A percentile compares a stretch with the other conserved stretches of the same genome.
These are phyloP conservation scores for Heterohyrax brucei DNA, from an alignment of 2,797 vertebrate genomes.

Conservation along the genomic window DNA sequence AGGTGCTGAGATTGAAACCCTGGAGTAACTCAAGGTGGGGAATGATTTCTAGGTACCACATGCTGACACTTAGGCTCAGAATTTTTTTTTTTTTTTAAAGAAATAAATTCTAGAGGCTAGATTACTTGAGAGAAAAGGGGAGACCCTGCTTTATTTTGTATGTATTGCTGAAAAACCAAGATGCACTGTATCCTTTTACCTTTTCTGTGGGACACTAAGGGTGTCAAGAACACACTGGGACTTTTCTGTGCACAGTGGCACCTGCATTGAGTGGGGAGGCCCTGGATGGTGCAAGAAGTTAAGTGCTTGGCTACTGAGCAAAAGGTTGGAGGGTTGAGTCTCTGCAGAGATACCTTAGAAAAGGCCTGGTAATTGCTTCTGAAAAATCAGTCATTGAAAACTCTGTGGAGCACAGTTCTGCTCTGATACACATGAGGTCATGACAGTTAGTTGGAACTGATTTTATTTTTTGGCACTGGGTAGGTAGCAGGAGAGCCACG, in stretches of 20 bases:
- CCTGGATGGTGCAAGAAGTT: background rate
- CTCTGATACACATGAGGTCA: background rate
- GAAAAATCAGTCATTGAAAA: background rate
- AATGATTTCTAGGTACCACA: slow-evolving; percentile 32
- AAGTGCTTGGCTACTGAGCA: background rate
- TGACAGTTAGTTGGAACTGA: background rate
- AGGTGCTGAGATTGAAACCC: slow-evolving; percentile 76
- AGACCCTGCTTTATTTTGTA: background rate
- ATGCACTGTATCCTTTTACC: background rate
- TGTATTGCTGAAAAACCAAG: background rate
- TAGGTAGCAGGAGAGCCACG: background rate
- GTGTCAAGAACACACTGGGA: background rate
- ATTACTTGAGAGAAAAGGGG: slow-evolving; percentile 9
- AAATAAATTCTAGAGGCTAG: slow-evolving; percentile 41
- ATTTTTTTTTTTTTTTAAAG: slow-evolving; percentile 28
- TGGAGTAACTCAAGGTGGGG: background rate
- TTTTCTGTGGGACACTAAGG: slow-evolving; percentile 7
- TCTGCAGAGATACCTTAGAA: background rate
- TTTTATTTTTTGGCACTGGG: background rate
- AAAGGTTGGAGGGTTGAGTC: background rate
- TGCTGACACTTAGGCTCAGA: background rate
- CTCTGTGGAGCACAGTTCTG: background rate
- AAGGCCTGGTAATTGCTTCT: background rate
- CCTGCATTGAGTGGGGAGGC: accelerated
- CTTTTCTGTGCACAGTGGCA: background rate